Evolutionary conservation across 2,797 vertebrate genomes (phyloP), one percentile per base, ranked within the genome.

Genomic region (Bradypodion ventrale): DNA sequence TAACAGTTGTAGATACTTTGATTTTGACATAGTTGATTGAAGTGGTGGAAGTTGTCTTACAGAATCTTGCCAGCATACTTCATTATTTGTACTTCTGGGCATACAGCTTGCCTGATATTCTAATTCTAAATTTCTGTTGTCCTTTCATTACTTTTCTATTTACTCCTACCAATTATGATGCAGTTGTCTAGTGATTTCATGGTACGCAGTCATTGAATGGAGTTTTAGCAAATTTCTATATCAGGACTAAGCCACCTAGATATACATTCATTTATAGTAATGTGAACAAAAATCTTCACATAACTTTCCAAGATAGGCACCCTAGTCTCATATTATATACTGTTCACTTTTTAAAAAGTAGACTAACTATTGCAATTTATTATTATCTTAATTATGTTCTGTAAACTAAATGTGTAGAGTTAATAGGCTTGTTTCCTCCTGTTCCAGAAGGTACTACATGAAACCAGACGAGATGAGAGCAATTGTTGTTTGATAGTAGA

Each of bases 101-200:
- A 21, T 75, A 75, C 37, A 8, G 62, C 37, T 35, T 85, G 72
- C 29, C 37, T 60, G 40, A 78, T 85, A 85, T 80, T 80, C 72
- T 75, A 68, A 85, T 80, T 75, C 72, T 80, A 85, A 69, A 56
- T 42, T 80, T n/a, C 62, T 85, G 62, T 72, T 85, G 78, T 80
- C 72, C 78, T 72, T 85, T 85, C 25, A 46, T 74, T 85, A 37
- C 84, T 62, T 75, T 68, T 85, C 72, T 63, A 75, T 85, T 75
- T 60, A 75, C n/a, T 85, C 68, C 49, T 75, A 75, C 49, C 77
- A 85, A 75, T 85, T 80, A 85, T 68, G 84, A 85, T 80, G 37
- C 80, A 68, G 78, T 80, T 85, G 63, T 78, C 37, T 75, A 66
- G 49, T 46, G 78, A 80, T 85, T 85, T 85, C 25, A 59, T 85